Base-by-base conservation (phyloP, 2,888 invertebrate genomes). In the Drosophila hawaiiensis region DNA sequence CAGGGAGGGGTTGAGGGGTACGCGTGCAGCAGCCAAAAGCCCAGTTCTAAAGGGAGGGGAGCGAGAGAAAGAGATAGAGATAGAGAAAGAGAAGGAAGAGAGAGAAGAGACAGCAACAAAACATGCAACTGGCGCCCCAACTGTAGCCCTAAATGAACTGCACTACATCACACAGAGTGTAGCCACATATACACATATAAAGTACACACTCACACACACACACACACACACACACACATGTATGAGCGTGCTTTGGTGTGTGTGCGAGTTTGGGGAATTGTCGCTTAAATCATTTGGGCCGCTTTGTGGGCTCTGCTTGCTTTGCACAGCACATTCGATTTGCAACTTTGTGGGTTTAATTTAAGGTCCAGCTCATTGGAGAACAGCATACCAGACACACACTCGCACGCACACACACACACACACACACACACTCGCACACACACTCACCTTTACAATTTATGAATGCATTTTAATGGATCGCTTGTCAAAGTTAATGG, bases 401-500 rank as follows among this genome's bases (percentile, higher is more conserved):
- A 43, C n/a, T 2, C 43, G 6, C 62, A 60, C 39, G 28, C 41
- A 22, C 41, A 28, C 31, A 12, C 60, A 63, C 59, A 37, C 59
- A 52, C 66, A 43, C 55, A 25, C 39, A 29, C 31, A 49, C 56
- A 56, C 56, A 29, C 39, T 39, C 16, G 9, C 41, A 29, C 49
- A 35, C 69, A 72, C 64, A 66, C 69, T 71, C 64, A 66, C 82
- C 84, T 89, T 84, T 72, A 72, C 58, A 84, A 84, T 88, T 85
- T 84, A 85, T 88, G 84, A 84, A 85, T 81, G 79, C 81, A 68
- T 81, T 88, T 88, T 82, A 85, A 84, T 88, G 83, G 86, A 84
- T 85, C 79, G 81, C 80, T 78, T 87, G 83, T 87, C 83, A 87
- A 73, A 61, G 76, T 80, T 79, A 78, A 78, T 79, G 80, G 78